Conservation (phyloP, 2,888 invertebrate species). For the Chaitophorus viminalis region DNA sequence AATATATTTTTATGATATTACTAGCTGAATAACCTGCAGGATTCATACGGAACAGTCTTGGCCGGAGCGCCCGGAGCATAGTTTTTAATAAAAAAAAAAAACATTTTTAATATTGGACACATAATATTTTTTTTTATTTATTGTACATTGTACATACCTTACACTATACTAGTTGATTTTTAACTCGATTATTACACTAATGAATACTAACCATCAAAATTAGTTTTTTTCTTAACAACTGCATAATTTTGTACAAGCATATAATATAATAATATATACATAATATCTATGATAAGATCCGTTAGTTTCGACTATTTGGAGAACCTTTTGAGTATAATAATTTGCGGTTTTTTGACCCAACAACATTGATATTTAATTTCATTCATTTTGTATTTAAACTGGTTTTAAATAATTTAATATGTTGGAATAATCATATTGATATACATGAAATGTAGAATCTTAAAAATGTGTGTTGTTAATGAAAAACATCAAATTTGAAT, state of each 20-base stretch:
- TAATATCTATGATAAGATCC: not conserved
- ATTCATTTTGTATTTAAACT: not conserved
- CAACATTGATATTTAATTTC: too few relatives aligned
- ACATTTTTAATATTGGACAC: too few relatives aligned
- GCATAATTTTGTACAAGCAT: not conserved
- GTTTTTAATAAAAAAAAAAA: too few relatives aligned
- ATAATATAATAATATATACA: not conserved
- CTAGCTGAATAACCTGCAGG: too few relatives aligned
- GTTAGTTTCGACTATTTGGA: too few relatives aligned
- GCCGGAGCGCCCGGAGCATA: too few relatives aligned
- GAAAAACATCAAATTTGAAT: not conserved
- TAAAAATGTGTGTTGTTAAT: not conserved
- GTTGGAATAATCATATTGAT: not conserved
- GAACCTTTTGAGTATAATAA: not conserved
- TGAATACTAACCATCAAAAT: not conserved
- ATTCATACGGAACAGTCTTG: too few relatives aligned
- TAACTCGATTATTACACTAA: not conserved
- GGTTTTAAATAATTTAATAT: slow-evolving; percentile 13
- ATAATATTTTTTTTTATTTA: too few relatives aligned
- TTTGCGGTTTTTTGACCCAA: slow-evolving; percentile 18
- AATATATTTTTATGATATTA: too few relatives aligned
- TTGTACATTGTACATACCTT: too few relatives aligned
- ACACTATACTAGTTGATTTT: too few relatives aligned
- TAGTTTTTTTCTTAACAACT: not conserved
- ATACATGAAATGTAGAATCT: not conserved